phyloP scores from a whole-genome alignment of 2,888 invertebrate species.

The Rapana venosa region DNA sequence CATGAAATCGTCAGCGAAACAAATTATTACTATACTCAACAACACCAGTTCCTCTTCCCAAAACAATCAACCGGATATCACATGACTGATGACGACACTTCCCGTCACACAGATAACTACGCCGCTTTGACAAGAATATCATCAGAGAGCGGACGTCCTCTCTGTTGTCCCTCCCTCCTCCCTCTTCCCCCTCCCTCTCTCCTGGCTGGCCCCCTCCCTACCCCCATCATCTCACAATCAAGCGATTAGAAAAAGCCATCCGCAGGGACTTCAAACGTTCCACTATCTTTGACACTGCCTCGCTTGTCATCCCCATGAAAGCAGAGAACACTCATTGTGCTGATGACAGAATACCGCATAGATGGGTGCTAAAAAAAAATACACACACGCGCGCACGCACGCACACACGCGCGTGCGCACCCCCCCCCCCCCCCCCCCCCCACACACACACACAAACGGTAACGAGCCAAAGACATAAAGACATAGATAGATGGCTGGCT shows the following conservation, averaged over 20 bases:
- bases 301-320: conserved; percentile 6
- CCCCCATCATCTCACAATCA: not conserved
- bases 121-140: not conserved
- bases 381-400: too few relatives aligned
- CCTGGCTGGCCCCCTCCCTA: not conserved
- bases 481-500: not conserved
- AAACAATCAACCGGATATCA: not conserved
- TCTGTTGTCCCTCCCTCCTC: not conserved
- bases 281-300: not conserved
- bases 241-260: conserved; percentile 9
- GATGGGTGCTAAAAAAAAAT: not conserved
- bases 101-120: not conserved
- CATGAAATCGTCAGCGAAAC: too few relatives aligned
- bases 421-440: too few relatives aligned
- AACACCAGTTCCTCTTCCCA: not conserved
- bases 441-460: too few relatives aligned
- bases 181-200: not conserved
- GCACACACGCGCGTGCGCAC: not conserved
- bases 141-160: not conserved
- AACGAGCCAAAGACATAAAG: too few relatives aligned
- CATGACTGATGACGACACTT: not conserved
- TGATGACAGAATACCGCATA: not conserved
- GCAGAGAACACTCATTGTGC: conserved; percentile 2
- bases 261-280: not conserved
- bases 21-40: too few relatives aligned